Percentiles rank a stretch among this genome's conserved stretches.
Evolutionary conservation across 2,113 vertebrate species (phyloP).

Genomic region (Rhabdornis inornatus): DNA sequence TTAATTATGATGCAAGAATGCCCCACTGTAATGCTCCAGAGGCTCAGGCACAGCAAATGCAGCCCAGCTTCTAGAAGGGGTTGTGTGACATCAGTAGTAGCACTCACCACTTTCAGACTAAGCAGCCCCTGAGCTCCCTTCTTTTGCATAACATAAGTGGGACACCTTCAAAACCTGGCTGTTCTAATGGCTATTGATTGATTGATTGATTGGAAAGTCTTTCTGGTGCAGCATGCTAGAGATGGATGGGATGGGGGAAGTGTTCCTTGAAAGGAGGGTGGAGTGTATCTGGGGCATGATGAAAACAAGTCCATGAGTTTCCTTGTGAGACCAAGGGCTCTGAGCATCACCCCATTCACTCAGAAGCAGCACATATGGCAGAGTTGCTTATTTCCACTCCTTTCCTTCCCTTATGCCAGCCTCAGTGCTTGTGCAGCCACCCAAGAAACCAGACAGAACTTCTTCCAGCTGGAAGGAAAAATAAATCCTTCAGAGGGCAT

Average conservation of each 20-base stretch:
- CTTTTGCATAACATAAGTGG: not conserved
- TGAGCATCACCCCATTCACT: not conserved
- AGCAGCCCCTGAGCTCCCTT: not conserved
- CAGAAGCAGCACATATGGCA: not conserved
- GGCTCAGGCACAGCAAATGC: not conserved
- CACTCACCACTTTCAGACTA: not conserved
- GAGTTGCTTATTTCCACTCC: not conserved
- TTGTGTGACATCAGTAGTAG: not conserved
- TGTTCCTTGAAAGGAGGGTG: not conserved
- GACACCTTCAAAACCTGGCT: not conserved
- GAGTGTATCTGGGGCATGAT: not conserved
- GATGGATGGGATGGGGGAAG: not conserved
- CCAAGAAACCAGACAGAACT: slow-evolving; percentile 32
- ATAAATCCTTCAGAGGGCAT: not conserved
- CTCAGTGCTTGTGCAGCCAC: slow-evolving; percentile 17
- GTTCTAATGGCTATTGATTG: not conserved
- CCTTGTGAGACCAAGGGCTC: not conserved
- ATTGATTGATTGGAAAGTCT: not conserved
- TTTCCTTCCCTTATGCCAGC: not conserved
- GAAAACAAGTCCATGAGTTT: not conserved
- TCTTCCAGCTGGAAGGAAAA: not conserved
- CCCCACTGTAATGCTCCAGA: not conserved
- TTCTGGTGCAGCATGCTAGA: not conserved
- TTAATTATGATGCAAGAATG: not conserved
- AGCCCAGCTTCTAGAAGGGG: not conserved